Evolutionary conservation across 1,140 invertebrate species (phyloP), one percentile per base, ranked within the genome.

Genomic region (Phocides pigmalion): DNA sequence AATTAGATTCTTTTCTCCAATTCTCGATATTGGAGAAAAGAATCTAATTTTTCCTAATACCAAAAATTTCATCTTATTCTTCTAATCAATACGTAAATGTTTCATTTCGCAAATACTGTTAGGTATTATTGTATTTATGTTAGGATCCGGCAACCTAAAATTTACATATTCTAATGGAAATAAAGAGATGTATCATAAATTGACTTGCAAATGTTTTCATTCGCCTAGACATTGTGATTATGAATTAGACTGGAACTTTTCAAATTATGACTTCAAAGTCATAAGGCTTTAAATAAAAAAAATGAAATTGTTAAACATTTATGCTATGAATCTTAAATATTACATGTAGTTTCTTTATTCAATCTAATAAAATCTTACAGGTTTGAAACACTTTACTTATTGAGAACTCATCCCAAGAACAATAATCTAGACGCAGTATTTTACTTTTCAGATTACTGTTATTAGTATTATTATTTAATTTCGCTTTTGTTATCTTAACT

Each of bases 201-300:
- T 56, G 53, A 56, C 53, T 56, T 58, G 53, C 53, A 58, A 58
- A 58, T 58, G 39, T 58, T 44, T 25, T 42, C 22, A 25, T 22
- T 39, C 53, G 19, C 44, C 53, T 44, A 44, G 53, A 44, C 37
- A 42, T 56, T 17, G 15, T 15, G 22, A 51, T 28, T 20, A 54
- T 54, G 53, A 58, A 56, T n/a, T n/a, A 11, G 39, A 4, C 53
- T 28, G 20, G n/a, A 20, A n/a, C 42, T 46, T 46, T 46, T 20
- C 19, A 44, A 42, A 58, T 58, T 42, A 22, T 28, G 39, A 5
- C 25, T 42, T 44, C 16, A 16, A 44, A 25, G 5, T n/a, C n/a
- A n/a, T 32, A 32, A 8, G 28, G 28, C 5, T 11, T 2, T 32
- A 11, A 11, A 11, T 32, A 4, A 32, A 1, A 11, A 32, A 11